Evolutionary conservation across 2,797 vertebrate species (phyloP).

Genomic region (Pseudocheirus occidentalis): DNA sequence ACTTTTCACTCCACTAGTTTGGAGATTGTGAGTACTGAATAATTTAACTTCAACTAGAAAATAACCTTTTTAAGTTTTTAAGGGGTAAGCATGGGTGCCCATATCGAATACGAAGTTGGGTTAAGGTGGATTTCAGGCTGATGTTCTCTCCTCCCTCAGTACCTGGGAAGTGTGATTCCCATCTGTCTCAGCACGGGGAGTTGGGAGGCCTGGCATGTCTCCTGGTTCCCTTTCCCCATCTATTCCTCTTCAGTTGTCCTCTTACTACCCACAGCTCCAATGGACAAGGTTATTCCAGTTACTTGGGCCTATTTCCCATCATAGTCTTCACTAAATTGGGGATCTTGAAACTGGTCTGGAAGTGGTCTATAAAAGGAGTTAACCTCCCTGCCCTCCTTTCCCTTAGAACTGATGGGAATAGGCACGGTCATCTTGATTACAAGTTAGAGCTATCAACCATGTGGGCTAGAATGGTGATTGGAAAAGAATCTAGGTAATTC

Average conservation of each 20-base stretch:
- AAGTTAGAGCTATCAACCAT: background rate
- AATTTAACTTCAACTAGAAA: background rate
- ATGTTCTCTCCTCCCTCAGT: background rate
- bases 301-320: background rate
- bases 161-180: background rate
- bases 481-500: background rate
- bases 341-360: background rate
- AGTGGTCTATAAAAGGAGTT: background rate
- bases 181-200: background rate
- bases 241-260: background rate
- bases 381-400: background rate
- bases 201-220: background rate
- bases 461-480: background rate
- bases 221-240: background rate
- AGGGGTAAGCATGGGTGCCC: background rate
- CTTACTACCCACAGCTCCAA: background rate
- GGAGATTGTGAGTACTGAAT: background rate
- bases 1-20: background rate
- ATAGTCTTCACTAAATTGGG: background rate
- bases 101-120: background rate
- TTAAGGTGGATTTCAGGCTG: background rate
- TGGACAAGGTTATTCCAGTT: background rate
- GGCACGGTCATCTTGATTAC: background rate
- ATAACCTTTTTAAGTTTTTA: background rate
- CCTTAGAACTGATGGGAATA: background rate